Base-by-base conservation (phyloP, 2,888 invertebrate genomes). In the Trachelus tabidus region DNA sequence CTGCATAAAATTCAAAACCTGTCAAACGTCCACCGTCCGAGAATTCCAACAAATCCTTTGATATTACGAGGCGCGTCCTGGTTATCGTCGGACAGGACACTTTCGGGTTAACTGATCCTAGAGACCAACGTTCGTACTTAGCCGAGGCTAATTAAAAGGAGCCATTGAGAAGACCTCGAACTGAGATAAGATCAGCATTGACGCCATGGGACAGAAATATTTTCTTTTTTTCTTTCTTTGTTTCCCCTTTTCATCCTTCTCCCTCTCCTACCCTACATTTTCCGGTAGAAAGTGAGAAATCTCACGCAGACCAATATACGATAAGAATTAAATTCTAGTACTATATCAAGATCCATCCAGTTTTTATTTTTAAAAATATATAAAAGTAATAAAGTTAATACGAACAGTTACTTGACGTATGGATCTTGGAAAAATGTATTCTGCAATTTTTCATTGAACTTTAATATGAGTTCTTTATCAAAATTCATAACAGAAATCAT, bases 71-170 rank as follows among this genome's bases (percentile, higher is more conserved):
- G 30, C 33, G 34, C n/a, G 74, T 74, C 35, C 34, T 34, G 37
- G 34, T 74, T 74, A 74, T 74, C 74, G 74, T 30, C 34, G 74
- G 74, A 56, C 75, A 73, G 73, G 79, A 81, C 79, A 80, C 79
- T 79, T 80, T 77, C 56, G 81, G 76, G 77, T 82, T 81, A 81
- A 83, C 81, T 81, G 79, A 79, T 77, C 78, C 77, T 33, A 75
- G 75, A 77, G 81, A 80, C 82, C 83, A 85, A 83, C 84, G 82
- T 82, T 85, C 85, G 82, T 85, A 86, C 86, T 86, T 82, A 83
- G 79, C 83, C 82, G 83, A 80, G 84, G 84, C 88, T 90, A 91
- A 91, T 91, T 90, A 91, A 90, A 90, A 90, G 89, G 89, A 90
- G 86, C 87, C 85, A 84, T 84, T 83, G 84, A 79, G 81, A 77